Percentiles rank a stretch among this genome's conserved stretches.
These are phyloP conservation scores for Umimayanthus kanabou DNA, from an alignment of 92 coral and sea anemone genomes.

Conservation along the genomic window DNA sequence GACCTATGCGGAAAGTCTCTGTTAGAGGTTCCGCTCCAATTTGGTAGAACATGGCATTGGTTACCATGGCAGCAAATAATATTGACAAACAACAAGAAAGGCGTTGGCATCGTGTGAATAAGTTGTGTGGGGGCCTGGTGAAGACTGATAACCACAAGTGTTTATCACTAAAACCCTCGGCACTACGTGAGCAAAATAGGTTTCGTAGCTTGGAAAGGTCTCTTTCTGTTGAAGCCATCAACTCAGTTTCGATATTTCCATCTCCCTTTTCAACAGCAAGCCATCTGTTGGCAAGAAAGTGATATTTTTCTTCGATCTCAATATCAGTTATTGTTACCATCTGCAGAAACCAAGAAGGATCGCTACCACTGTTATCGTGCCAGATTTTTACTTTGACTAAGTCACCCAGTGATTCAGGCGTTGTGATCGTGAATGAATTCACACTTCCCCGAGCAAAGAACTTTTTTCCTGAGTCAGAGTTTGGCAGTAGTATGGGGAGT, in stretches of 20 bases:
- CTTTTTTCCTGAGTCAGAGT: slow-evolving; percentile 37
- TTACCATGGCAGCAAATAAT: slow-evolving; percentile 72
- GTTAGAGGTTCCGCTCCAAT: slow-evolving; percentile 41
- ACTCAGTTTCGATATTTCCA: slow-evolving; percentile 69
- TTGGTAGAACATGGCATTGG: slow-evolving; percentile 81
- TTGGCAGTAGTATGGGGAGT: slow-evolving; percentile 61
- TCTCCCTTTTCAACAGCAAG: slow-evolving; percentile 76
- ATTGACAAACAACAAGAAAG: slow-evolving; percentile 79
- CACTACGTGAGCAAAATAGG: slow-evolving; percentile 63
- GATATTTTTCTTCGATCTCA: slow-evolving; percentile 52
- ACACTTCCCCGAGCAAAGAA: slow-evolving; percentile 81
- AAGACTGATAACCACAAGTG: slow-evolving; percentile 83
- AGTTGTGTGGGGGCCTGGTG: slow-evolving; percentile 76
- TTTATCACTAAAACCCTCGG: slow-evolving; percentile 75
- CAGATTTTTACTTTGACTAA: slow-evolving; percentile 75
- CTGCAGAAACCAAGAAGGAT: slow-evolving; percentile 83
- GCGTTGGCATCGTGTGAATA: slow-evolving; percentile 79
- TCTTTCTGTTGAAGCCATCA: slow-evolving; percentile 54
- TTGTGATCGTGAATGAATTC: slow-evolving; percentile 69
- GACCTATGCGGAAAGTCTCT: slow-evolving; percentile 66
- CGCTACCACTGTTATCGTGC: slow-evolving; percentile 83
- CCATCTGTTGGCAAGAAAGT: slow-evolving; percentile 82
- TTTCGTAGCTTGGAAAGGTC: slow-evolving; percentile 60
- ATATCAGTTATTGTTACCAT: slow-evolving; percentile 66
- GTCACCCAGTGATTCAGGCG: slow-evolving; percentile 67